Evolutionary conservation across 2,888 invertebrate species (phyloP).

Genomic region (Palloptera scutellata): DNA sequence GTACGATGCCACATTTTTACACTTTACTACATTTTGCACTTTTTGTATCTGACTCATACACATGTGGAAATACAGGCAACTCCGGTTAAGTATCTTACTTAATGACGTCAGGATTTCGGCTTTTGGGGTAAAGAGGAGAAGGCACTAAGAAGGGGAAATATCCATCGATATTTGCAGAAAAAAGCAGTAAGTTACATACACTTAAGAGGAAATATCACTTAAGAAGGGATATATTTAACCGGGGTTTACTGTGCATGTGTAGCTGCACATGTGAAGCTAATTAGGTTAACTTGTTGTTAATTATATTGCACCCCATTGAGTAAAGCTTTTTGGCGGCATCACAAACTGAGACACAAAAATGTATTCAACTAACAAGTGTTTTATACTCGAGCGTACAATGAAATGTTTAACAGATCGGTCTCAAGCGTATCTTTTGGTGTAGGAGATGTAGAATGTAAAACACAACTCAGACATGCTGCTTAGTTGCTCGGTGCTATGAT

Average conservation of each 20-base stretch:
- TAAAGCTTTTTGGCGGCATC: background rate
- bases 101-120: no score
- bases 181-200: background rate
- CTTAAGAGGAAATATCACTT: slow-evolving; percentile 4
- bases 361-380: no score
- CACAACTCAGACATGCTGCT: no score
- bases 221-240: background rate
- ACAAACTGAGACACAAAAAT: no score
- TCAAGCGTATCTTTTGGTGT: background rate
- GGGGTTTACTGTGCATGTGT: slow-evolving; percentile 1
- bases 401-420: slow-evolving; percentile 26
- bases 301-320: slow-evolving; percentile 9
- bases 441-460: background rate
- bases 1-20: no score
- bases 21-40: no score
- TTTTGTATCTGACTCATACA: no score
- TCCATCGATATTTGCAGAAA: background rate
- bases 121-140: no score
- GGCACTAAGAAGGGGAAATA: no score
- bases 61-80: no score
- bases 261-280: slow-evolving; percentile 2
- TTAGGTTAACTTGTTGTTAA: slow-evolving; percentile 6
- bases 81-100: no score
- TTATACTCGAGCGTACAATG: slow-evolving; percentile 24
- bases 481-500: no score